Evolutionary conservation across 1,140 invertebrate species (phyloP).

Genomic region (Dendroctonus valens): DNA sequence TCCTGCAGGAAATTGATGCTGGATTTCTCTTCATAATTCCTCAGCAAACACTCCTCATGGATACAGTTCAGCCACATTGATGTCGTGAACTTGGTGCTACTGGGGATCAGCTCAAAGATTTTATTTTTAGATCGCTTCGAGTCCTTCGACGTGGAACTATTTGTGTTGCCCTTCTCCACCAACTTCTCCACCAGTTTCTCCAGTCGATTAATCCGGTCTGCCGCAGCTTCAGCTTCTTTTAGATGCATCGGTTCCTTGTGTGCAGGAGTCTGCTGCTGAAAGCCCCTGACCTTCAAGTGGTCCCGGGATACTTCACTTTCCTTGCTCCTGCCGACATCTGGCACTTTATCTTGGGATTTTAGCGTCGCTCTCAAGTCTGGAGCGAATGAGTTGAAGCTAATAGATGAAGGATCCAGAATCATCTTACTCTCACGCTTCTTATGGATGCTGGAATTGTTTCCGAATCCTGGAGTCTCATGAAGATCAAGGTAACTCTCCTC

Average conservation of each 20-base stretch:
- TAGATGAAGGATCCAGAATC: slow-evolving; percentile 13
- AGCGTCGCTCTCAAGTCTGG: background rate
- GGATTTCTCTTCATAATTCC: slow-evolving; percentile 37
- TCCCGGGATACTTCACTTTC: background rate
- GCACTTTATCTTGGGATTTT: background rate
- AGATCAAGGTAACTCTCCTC: slow-evolving; percentile 20
- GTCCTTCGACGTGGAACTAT: background rate
- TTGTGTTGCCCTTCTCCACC: slow-evolving; percentile 28
- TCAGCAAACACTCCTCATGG: slow-evolving; percentile 33
- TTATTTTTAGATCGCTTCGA: slow-evolving; percentile 2
- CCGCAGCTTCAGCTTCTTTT: slow-evolving; percentile 9
- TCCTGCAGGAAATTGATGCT: slow-evolving; percentile 33
- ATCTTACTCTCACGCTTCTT: background rate
- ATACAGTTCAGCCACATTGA: slow-evolving; percentile 41
- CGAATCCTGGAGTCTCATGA: background rate
- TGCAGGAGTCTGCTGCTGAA: slow-evolving; percentile 1
- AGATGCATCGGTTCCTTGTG: background rate
- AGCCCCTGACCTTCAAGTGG: background rate
- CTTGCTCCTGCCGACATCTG: background rate
- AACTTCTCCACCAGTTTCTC: slow-evolving; percentile 39
- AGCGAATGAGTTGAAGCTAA: slow-evolving; percentile 12
- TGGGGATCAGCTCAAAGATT: slow-evolving; percentile 33
- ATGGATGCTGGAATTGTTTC: background rate
- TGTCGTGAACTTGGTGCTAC: slow-evolving; percentile 34
- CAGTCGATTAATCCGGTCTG: slow-evolving; percentile 36